Base-by-base conservation (phyloP, 23 tunicate species). In the Phallusia fumigata region DNA sequence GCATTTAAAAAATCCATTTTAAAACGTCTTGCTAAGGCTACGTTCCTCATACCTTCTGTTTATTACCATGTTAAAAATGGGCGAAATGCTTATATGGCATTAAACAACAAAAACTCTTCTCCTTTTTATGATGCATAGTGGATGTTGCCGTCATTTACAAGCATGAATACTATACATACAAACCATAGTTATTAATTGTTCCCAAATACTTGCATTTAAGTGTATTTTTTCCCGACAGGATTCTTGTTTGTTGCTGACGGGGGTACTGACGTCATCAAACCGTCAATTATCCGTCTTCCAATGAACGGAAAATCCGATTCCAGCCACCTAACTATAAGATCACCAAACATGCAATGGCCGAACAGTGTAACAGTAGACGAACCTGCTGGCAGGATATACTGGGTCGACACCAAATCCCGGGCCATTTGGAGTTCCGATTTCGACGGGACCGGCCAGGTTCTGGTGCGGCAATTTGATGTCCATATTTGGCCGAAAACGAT, bases 331-430 rank as follows among this genome's bases (percentile, higher is more conserved):
- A 33, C 64, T 30, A 81, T 36, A 33, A 13, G 33, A 65, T 19
- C 53, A 1, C 8, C 26, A 2, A 34, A 65, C 64, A 47, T 82
- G 74, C 88, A 84, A 30, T 92, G 83, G 84, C 97, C 97, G 2
- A 50, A 49, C 30, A 82, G 97, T 35, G 30, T 92, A 30, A 76
- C 88, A 0, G 88, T 92, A 8, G 97, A 92, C 65, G 31, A 32
- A 28, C 51, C 53, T 6, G 86, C 84, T 0, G 11, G 30, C 13
- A 80, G 91, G 35, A 49, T 92, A 33, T 92, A 86, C 52, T 92
- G 97, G 97, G 84, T 85, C 19, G 91, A 92, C 64, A 35, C 81
- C 19, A 92, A 92, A 75, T 32, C 31, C 30, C 33, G 52, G 82
- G 22, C 83, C 16, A 92, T 92, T 3, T 81, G 65, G n/a, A 83